phyloP scores from a whole-genome alignment of 92 coral and sea anemone genomes.

The Meandrina meandrites region DNA sequence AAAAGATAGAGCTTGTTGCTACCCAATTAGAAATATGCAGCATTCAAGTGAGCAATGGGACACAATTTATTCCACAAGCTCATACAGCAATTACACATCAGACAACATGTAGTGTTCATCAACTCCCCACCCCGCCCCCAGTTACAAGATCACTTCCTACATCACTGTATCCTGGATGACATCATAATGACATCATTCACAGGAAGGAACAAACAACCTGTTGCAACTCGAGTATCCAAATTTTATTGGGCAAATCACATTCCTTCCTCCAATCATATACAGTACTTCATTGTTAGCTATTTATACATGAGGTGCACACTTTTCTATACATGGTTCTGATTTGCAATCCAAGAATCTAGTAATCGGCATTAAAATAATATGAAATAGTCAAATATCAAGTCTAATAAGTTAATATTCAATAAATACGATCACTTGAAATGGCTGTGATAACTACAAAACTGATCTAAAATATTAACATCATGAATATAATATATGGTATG shows the following conservation, averaged over 20 bases:
- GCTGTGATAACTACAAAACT: not conserved
- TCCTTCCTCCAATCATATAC: not conserved
- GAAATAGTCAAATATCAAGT: not conserved
- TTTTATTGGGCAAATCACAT: slow-evolving; percentile 1
- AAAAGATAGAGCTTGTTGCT: too few relatives aligned
- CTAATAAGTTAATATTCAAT: slow-evolving; percentile 32
- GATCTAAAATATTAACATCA: not conserved
- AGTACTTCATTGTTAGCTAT: not conserved
- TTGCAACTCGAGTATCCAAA: not conserved
- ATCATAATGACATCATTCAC: not conserved
- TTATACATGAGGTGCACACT: not conserved
- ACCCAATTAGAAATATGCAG: not conserved
- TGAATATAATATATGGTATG: not conserved
- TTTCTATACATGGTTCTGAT: not conserved
- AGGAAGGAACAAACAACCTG: not conserved
- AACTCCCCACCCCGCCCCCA: not conserved
- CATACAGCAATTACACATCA: not conserved
- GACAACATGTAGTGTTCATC: not conserved
- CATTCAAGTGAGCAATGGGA: not conserved
- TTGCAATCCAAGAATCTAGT: not conserved
- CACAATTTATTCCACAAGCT: not conserved
- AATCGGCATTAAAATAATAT: not conserved
- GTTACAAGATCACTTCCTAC: not conserved
- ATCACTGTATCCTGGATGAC: not conserved
- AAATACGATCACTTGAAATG: slow-evolving; percentile 12